Evolutionary conservation across 64 coral and sea anemone species (phyloP).

Genomic region (Stylophora pistillata): DNA sequence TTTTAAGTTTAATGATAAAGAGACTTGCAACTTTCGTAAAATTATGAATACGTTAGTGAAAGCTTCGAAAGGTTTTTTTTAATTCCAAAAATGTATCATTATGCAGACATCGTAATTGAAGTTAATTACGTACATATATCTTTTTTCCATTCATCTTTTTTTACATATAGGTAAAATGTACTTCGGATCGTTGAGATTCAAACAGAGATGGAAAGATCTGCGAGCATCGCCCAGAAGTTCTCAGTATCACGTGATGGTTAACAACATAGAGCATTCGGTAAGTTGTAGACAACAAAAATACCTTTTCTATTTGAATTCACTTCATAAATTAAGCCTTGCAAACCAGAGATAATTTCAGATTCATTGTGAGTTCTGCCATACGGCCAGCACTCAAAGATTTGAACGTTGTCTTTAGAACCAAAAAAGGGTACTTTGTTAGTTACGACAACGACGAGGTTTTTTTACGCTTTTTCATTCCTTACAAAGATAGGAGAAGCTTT

Average conservation of each 20-base stretch:
- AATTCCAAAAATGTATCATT: no score
- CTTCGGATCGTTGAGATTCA: slow-evolving; percentile 57
- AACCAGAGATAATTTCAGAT: no score
- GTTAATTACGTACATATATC: background rate
- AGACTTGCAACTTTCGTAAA: no score
- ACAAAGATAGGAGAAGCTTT: slow-evolving; percentile 51
- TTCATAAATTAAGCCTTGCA: no score
- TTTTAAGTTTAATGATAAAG: no score
- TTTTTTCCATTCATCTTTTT: background rate
- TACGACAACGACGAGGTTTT: background rate
- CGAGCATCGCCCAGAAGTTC: background rate
- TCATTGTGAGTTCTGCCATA: no score
- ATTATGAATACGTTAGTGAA: background rate
- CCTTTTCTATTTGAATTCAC: background rate
- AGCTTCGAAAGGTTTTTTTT: no score
- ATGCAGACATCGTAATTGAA: background rate
- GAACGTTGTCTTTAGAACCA: background rate
- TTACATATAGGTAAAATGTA: slow-evolving; percentile 4
- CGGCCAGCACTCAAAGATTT: background rate
- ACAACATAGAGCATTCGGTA: slow-evolving; percentile 58
- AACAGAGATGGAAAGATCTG: slow-evolving; percentile 57
- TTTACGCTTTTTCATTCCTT: background rate
- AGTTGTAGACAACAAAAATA: background rate
- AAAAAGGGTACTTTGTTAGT: background rate
- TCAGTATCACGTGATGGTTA: slow-evolving; percentile 30